These are phyloP conservation scores for Oconnorella tubifera DNA, from an alignment of 2,888 invertebrate species.

Conservation along the genomic window DNA sequence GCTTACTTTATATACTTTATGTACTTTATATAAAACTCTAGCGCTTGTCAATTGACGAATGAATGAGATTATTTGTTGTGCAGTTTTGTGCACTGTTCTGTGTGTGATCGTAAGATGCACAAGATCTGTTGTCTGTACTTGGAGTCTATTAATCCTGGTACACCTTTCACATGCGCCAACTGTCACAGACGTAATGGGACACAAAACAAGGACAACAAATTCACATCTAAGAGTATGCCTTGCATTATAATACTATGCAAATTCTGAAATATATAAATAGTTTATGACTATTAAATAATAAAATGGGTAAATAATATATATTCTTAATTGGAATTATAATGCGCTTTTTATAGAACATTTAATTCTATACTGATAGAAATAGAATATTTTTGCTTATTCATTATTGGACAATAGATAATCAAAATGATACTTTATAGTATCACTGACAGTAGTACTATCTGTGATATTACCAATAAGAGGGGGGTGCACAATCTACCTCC, in stretches of 20 bases:
- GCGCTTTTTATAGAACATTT: too few relatives aligned
- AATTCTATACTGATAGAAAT: too few relatives aligned
- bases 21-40: too few relatives aligned
- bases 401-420: too few relatives aligned
- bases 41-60: too few relatives aligned
- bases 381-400: not conserved
- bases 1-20: too few relatives aligned
- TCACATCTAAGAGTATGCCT: conserved; percentile 76
- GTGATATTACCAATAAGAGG: too few relatives aligned
- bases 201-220: conserved; percentile 95
- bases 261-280: not conserved
- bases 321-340: too few relatives aligned
- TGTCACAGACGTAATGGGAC: conserved; percentile 85
- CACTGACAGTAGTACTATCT: too few relatives aligned
- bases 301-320: too few relatives aligned
- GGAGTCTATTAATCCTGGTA: conserved; percentile 68
- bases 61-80: not conserved
- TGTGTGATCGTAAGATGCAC: conserved; percentile 95
- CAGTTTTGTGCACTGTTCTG: conserved; percentile 83
- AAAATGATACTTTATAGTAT: too few relatives aligned
- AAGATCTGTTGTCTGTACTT: conserved; percentile 96
- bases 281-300: not conserved
- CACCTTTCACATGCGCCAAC: conserved; percentile 78
- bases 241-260: not conserved
- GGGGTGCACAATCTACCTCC: too few relatives aligned